phyloP scores from a whole-genome alignment of 2,113 vertebrate species.

The Romanogobio albipinnatus region DNA sequence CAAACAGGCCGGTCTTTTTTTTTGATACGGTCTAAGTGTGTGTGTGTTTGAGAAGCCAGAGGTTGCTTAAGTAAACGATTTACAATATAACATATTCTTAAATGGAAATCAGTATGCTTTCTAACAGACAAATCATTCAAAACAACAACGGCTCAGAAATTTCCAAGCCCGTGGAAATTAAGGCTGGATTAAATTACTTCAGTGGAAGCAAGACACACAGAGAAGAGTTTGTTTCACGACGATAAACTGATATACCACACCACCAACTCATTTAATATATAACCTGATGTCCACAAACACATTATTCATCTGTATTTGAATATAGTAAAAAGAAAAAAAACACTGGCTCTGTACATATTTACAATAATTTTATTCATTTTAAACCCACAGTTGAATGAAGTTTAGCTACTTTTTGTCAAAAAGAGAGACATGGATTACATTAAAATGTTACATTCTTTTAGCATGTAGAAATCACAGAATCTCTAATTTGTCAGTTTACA shows the following conservation, averaged over 20 bases:
- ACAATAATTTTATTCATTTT: slow-evolving; percentile 46
- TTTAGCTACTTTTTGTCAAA: slow-evolving; percentile 15
- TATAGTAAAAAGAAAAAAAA: neutral
- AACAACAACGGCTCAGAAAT: neutral
- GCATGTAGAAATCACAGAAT: slow-evolving; percentile 28
- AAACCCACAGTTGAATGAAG: slow-evolving; percentile 32
- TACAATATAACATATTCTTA: neutral
- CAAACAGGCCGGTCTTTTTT: too few species aligned
- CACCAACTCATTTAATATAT: neutral
- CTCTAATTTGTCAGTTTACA: neutral
- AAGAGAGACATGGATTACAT: slow-evolving; percentile 34
- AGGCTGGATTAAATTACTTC: slow-evolving; percentile 3
- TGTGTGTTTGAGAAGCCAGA: neutral
- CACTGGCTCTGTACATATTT: slow-evolving; percentile 6
- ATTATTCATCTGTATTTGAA: neutral
- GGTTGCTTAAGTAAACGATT: neutral
- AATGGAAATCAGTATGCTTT: slow-evolving; percentile 20
- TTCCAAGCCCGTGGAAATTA: neutral
- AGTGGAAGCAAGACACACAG: neutral
- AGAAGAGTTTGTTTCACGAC: neutral
- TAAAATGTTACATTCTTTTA: slow-evolving; percentile 48
- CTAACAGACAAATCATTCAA: slow-evolving; percentile 31
- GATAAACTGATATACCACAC: neutral
- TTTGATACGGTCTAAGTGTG: neutral
- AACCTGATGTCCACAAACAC: neutral